A percentile compares a stretch with the other conserved stretches of the same genome.
These are phyloP conservation scores for Falcaria lacertinaria DNA, from an alignment of 2,888 invertebrate genomes.

Conservation along the genomic window DNA sequence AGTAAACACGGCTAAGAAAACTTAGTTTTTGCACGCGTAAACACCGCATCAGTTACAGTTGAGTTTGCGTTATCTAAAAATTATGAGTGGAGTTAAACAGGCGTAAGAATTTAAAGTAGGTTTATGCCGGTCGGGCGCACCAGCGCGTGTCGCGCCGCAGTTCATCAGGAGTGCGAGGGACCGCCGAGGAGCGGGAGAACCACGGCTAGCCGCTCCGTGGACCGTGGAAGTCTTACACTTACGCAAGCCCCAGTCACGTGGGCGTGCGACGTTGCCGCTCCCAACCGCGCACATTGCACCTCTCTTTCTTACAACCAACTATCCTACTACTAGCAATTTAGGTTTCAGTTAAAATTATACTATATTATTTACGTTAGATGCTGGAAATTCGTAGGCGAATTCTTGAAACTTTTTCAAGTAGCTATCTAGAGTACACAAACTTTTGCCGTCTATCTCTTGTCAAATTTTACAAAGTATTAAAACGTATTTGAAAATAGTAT, in stretches of 20 bases:
- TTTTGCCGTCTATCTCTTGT: not conserved
- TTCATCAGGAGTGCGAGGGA: conserved; percentile 35
- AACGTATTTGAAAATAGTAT: no score
- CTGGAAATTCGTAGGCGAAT: conserved; percentile 56
- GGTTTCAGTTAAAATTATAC: conserved; percentile 71
- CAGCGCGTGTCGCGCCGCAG: conserved; percentile 20
- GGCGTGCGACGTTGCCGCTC: conserved; percentile 69
- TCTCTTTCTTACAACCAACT: conserved; percentile 60
- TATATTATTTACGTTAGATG: conserved; percentile 65
- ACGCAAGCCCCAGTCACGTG: conserved; percentile 77
- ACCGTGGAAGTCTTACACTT: conserved; percentile 67
- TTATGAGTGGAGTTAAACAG: not conserved
- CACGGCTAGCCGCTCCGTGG: conserved; percentile 44
- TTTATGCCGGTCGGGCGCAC: conserved; percentile 11
- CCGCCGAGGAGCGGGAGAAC: conserved; percentile 35
- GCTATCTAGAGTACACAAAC: not conserved
- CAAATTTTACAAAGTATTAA: no score
- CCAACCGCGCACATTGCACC: conserved; percentile 40
- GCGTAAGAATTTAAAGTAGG: not conserved
- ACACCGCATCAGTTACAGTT: not conserved
- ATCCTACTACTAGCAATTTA: conserved; percentile 64
- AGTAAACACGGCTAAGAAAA: no score
- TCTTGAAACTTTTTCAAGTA: not conserved
- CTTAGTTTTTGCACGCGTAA: no score
- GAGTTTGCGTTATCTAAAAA: not conserved